phyloP scores from a whole-genome alignment of 2,888 invertebrate species.

The Cancer borealis region DNA sequence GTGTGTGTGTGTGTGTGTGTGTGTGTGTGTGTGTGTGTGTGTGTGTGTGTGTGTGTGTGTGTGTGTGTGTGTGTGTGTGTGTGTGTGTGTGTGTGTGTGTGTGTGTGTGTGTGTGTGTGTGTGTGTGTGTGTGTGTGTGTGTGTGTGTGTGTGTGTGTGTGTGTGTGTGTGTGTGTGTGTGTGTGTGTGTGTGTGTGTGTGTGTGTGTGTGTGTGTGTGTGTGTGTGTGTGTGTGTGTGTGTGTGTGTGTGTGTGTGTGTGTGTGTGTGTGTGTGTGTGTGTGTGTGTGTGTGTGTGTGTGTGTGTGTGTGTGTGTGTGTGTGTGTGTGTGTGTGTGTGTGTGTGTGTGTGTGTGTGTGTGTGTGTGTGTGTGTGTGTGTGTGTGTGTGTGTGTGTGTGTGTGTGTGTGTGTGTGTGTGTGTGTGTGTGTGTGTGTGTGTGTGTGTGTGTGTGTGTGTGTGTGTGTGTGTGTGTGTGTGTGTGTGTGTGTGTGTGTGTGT shows the following conservation, averaged over 20 bases:
- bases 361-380: neutral
- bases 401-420: constrained; percentile 20
- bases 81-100: too few relatives aligned
- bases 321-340: too few relatives aligned
- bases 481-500: neutral
- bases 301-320: too few relatives aligned
- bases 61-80: too few relatives aligned
- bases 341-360: too few relatives aligned
- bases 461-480: neutral
- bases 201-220: constrained; percentile 20
- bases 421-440: constrained; percentile 20
- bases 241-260: neutral
- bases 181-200: constrained; percentile 20
- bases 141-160: neutral
- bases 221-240: constrained; percentile 2
- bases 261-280: neutral
- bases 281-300: too few relatives aligned
- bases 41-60: neutral
- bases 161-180: neutral
- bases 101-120: too few relatives aligned
- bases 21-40: neutral
- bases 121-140: too few relatives aligned
- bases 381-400: neutral
- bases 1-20: constrained; percentile 2
- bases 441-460: neutral